These are phyloP conservation scores for Bellardia pandia DNA, from an alignment of 2,888 invertebrate species.

Conservation along the genomic window DNA sequence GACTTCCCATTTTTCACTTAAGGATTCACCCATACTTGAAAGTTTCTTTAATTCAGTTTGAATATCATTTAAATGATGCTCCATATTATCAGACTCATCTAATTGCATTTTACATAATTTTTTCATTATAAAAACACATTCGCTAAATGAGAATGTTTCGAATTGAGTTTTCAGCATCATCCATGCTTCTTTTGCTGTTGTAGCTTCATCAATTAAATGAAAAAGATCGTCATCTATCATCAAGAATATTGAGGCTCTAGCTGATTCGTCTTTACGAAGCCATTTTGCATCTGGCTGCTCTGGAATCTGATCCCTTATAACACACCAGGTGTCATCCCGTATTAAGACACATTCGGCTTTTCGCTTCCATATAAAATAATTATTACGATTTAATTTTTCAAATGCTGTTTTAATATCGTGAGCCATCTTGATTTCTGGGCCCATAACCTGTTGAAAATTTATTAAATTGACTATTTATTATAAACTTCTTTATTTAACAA, in stretches of 20 bases:
- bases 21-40: no score
- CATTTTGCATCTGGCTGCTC: conserved; percentile 1
- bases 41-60: no score
- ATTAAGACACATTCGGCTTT: conserved; percentile 14
- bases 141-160: neutral
- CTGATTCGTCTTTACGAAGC: conserved; percentile 9
- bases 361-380: conserved; percentile 7
- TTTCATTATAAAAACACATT: conserved; percentile 12
- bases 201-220: conserved; percentile 14
- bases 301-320: neutral
- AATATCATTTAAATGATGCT: neutral
- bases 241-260: conserved; percentile 10
- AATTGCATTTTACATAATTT: neutral
- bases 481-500: no score
- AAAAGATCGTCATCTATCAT: conserved; percentile 19
- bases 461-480: no score
- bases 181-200: conserved; percentile 2
- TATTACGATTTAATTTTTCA: conserved; percentile 12
- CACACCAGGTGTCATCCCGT: neutral
- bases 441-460: neutral
- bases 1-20: conserved; percentile 31
- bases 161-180: neutral
- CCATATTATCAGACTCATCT: neutral
- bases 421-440: neutral
- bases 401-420: conserved; percentile 1